Evolutionary conservation across 2,113 vertebrate genomes (phyloP).

Genomic region (Anseranas semipalmata): DNA sequence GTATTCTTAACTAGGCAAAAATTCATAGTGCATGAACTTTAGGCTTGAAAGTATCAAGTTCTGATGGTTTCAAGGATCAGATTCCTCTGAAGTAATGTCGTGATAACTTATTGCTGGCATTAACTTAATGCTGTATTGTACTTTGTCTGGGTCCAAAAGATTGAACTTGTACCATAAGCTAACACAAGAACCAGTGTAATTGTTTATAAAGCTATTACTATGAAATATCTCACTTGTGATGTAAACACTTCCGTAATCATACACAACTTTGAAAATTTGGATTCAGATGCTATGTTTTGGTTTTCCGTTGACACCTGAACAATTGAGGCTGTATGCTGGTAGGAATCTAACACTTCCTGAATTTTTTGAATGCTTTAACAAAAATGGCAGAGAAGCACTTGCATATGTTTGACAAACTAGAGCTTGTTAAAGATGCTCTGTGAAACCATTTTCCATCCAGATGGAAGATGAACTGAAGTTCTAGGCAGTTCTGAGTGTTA

Average conservation of each 20-base stretch:
- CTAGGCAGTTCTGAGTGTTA: not conserved
- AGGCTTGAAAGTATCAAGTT: not conserved
- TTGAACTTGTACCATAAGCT: not conserved
- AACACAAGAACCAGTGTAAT: not conserved
- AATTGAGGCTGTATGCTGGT: not conserved
- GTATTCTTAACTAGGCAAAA: not conserved
- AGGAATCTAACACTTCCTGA: not conserved
- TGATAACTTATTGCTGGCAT: not conserved
- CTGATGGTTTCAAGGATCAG: not conserved
- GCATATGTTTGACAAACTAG: not conserved
- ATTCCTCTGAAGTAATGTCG: not conserved
- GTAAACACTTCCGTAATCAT: not conserved
- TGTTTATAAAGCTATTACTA: not conserved
- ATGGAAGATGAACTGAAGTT: not conserved
- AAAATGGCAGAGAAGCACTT: not conserved
- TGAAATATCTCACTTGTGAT: not conserved
- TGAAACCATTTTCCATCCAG: not conserved
- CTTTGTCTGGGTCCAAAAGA: not conserved
- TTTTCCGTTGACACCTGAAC: not conserved
- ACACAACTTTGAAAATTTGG: not conserved
- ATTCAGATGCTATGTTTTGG: not conserved
- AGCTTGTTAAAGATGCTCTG: not conserved
- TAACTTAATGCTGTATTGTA: not conserved
- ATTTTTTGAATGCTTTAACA: not conserved
- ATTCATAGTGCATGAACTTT: not conserved